Conservation (phyloP, 2,797 vertebrate species). For the Lates japonicus region DNA sequence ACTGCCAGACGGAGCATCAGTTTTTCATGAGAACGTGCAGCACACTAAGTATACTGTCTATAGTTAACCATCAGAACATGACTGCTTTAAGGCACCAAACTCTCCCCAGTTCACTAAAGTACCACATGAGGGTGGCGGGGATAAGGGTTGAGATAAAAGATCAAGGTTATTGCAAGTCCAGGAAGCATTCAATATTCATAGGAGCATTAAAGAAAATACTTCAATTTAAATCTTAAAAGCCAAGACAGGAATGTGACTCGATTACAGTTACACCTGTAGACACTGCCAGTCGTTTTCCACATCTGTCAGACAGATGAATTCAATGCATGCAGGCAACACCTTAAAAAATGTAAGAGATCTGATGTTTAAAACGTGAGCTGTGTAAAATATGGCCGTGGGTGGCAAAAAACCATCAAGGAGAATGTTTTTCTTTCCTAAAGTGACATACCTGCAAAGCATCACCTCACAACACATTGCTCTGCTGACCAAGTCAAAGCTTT, state of each 20-base stretch:
- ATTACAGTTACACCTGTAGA: conserved; percentile 11
- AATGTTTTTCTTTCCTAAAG: conserved; percentile 4
- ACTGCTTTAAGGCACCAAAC: neutral
- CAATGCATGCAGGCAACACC: conserved; percentile 28
- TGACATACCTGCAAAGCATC: conserved; percentile 12
- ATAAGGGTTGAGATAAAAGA: neutral
- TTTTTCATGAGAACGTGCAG: conserved; percentile 2
- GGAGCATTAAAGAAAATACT: neutral
- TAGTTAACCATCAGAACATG: neutral
- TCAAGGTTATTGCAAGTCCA: neutral
- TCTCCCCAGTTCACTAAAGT: neutral
- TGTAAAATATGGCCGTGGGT: conserved; percentile 20
- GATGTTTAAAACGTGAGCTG: conserved; percentile 35
- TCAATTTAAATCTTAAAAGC: neutral
- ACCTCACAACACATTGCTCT: neutral
- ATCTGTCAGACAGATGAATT: conserved; percentile 75
- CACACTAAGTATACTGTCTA: conserved; percentile 28
- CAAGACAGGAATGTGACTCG: conserved; percentile 2
- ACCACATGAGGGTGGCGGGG: neutral
- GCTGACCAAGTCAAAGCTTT: neutral
- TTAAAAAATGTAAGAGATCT: conserved; percentile 40
- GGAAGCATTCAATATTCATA: neutral
- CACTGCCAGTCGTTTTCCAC: conserved; percentile 24
- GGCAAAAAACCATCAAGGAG: neutral
- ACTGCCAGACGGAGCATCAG: conserved; percentile 1